phyloP scores from a whole-genome alignment of 2,888 invertebrate genomes.

The Drosophila borborema region DNA sequence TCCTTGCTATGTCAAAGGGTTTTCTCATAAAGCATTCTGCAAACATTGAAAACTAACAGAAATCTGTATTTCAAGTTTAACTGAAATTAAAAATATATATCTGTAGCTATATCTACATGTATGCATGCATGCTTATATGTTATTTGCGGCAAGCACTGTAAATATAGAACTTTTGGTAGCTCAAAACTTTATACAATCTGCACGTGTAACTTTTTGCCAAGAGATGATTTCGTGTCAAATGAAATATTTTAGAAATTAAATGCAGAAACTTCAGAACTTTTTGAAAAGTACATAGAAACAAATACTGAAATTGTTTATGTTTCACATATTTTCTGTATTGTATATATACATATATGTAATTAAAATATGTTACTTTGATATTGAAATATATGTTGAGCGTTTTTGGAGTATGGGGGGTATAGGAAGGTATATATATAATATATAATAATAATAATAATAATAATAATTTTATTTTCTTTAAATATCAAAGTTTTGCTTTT shows the following conservation, averaged over 20 bases:
- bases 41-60: conserved; percentile 3
- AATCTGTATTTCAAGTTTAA: conserved; percentile 5
- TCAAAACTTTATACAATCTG: conserved; percentile 5
- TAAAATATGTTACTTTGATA: no score
- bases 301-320: not conserved
- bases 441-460: no score
- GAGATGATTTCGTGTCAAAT: conserved; percentile 2
- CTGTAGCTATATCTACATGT: not conserved
- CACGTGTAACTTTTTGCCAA: not conserved
- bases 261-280: not conserved
- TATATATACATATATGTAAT: no score
- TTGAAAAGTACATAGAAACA: not conserved
- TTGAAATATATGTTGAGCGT: no score
- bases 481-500: no score
- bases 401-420: no score
- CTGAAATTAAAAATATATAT: conserved; percentile 6
- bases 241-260: not conserved
- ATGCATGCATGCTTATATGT: not conserved
- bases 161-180: not conserved
- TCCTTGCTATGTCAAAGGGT: conserved; percentile 4
- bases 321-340: no score
- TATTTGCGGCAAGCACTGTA: conserved; percentile 2
- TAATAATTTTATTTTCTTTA: no score
- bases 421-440: no score
- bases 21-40: conserved; percentile 9